phyloP scores from a whole-genome alignment of 2,797 vertebrate species.

The Sebastolobus alascanus region DNA sequence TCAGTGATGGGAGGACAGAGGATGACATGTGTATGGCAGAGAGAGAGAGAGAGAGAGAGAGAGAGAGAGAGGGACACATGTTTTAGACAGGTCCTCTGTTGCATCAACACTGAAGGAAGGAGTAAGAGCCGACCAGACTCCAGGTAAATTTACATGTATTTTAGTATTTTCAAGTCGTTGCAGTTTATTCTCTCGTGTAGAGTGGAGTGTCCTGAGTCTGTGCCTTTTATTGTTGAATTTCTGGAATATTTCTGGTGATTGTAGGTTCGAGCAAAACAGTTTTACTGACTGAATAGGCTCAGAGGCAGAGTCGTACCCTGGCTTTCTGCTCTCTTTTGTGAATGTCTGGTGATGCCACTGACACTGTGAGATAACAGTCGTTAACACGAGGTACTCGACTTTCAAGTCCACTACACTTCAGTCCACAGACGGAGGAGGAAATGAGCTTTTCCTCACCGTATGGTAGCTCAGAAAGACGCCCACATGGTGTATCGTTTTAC shows the following conservation, averaged over 20 bases:
- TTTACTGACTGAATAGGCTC: slow-evolving; percentile 2
- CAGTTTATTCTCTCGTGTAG: background rate
- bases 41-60: slow-evolving; percentile 36
- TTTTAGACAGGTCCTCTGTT: slow-evolving; percentile 50
- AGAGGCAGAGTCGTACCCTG: background rate
- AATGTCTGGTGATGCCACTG: background rate
- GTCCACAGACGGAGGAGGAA: slow-evolving; percentile 14
- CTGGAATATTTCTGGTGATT: background rate
- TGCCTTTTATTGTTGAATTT: background rate
- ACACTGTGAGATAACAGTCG: background rate
- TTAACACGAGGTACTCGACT: slow-evolving; percentile 3
- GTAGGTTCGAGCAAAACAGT: background rate
- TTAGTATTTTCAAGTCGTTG: background rate
- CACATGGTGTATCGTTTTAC: slow-evolving; percentile 24
- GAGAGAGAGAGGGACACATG: slow-evolving; percentile 33
- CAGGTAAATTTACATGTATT: slow-evolving; percentile 59
- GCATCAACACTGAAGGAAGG: slow-evolving; percentile 45
- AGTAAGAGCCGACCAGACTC: slow-evolving; percentile 20
- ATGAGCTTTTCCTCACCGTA: slow-evolving; percentile 22
- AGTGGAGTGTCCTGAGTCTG: background rate
- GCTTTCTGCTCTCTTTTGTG: background rate
- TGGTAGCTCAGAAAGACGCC: slow-evolving; percentile 9
- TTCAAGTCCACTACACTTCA: background rate
- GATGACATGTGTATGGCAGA: slow-evolving; percentile 45
- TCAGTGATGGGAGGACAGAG: slow-evolving; percentile 56